Conservation (phyloP, 2,797 vertebrate genomes). For the Florisuga fusca region DNA sequence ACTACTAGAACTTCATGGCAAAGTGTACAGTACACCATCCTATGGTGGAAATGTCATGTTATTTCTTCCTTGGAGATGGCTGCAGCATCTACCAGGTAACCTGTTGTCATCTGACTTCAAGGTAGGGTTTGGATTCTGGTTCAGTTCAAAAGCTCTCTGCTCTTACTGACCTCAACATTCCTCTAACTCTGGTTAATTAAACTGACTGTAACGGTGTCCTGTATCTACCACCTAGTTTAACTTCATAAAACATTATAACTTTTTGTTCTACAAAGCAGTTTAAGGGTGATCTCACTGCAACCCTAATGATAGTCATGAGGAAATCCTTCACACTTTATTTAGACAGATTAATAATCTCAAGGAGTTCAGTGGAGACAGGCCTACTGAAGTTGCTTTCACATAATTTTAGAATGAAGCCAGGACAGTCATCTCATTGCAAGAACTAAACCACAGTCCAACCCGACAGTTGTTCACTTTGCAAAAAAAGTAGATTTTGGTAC, state of each 20-base stretch:
- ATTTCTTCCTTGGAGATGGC: constrained; percentile 7
- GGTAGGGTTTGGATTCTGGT: not conserved
- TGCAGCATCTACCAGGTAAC: constrained; percentile 40
- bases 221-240: not conserved
- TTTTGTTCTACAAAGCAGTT: not conserved
- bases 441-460: not conserved
- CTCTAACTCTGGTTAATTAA: not conserved
- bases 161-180: not conserved
- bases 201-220: not conserved
- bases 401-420: not conserved
- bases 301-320: not conserved
- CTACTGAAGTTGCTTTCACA: not conserved
- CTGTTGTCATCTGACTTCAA: constrained; percentile 7
- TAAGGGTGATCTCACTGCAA: not conserved
- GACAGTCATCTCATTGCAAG: not conserved
- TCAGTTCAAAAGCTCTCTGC: not conserved
- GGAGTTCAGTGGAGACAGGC: not conserved
- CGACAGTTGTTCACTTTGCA: not conserved
- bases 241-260: not conserved
- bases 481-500: not conserved
- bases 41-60: not conserved
- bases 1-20: not conserved
- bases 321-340: not conserved
- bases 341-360: not conserved
- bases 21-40: constrained; percentile 57